Evolutionary conservation across 1,140 invertebrate species (phyloP), one percentile per base, ranked within the genome.

Genomic region (Acromyrmex heyeri): DNA sequence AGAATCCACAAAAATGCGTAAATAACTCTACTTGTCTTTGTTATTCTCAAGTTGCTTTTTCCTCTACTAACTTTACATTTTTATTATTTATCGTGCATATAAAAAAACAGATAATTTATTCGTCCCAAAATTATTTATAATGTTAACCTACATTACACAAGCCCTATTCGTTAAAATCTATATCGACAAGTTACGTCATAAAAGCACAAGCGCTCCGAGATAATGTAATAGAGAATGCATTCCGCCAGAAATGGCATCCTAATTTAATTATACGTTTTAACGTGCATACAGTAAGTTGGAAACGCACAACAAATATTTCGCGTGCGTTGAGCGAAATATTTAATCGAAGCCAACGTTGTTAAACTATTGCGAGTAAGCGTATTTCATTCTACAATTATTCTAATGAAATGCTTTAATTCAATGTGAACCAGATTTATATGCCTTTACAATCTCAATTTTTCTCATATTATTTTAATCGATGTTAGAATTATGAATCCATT

Each of bases 221-320:
- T 76, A 62, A 82, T 59, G 50, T 44, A 44, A 44, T 10, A n/a
- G 53, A 14, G 12, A 55, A 50, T 30, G 38, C 50, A 65, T 24
- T 72, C 53, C 27, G 16, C 30, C 10, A 48, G 62, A 78, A 77
- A 53, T 59, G 38, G 30, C 76, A 77, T 89, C 34, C 61, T 72
- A 30, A 87, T 86, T 85, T 70, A 30, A 57, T 83, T 50, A 34
- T 34, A 65, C 57, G 4, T 18, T 4, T 3, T 3, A 30, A 10
- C 27, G 10, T 10, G 27, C 48, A 38, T 67, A 73, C 53, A 53
- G 21, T 55, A 57, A 16, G 7, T 44, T 18, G 34, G 4, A 55
- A 53, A 59, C 34, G 30, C 3, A 44, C 16, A 16, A 24, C 55
- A 14, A 55, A 64, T 73, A 89, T 77, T 75, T 79, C 67, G 27